Percentiles rank a stretch among this genome's conserved stretches.
phyloP scores from a whole-genome alignment of 64 coral and sea anemone genomes.

The Montipora capricornis region DNA sequence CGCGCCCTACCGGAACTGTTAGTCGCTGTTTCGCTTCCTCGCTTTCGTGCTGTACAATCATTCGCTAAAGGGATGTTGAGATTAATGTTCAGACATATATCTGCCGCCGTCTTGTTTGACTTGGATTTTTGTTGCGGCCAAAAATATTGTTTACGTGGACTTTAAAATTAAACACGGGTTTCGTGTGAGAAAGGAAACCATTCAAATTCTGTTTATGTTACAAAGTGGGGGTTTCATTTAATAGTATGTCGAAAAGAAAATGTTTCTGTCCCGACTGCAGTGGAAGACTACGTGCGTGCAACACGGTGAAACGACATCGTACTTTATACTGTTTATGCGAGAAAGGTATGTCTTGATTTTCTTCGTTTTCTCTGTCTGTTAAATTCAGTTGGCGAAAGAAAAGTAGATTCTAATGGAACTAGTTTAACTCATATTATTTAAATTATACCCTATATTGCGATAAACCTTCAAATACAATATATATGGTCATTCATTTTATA shows the following conservation, averaged over 20 bases:
- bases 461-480: too few species aligned
- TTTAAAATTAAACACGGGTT: too few species aligned
- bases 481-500: neutral
- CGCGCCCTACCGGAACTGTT: neutral
- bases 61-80: neutral
- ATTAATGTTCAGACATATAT: too few species aligned
- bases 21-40: conserved; percentile 1
- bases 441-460: too few species aligned
- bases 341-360: neutral
- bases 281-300: neutral
- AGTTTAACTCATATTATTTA: too few species aligned
- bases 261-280: conserved; percentile 2
- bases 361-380: too few species aligned
- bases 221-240: neutral
- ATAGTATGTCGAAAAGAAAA: neutral
- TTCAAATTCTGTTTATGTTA: neutral
- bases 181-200: too few species aligned
- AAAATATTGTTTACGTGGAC: too few species aligned
- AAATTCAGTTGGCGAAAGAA: too few species aligned
- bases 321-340: neutral
- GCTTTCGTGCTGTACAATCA: neutral
- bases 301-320: neutral
- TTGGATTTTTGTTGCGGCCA: too few species aligned
- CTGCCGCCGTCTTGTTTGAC: too few species aligned
- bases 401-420: too few species aligned